A percentile compares a stretch with the other conserved stretches of the same genome.
Evolutionary conservation across 2,888 invertebrate genomes (phyloP).

Genomic region (Schizotus pectinicornis): DNA sequence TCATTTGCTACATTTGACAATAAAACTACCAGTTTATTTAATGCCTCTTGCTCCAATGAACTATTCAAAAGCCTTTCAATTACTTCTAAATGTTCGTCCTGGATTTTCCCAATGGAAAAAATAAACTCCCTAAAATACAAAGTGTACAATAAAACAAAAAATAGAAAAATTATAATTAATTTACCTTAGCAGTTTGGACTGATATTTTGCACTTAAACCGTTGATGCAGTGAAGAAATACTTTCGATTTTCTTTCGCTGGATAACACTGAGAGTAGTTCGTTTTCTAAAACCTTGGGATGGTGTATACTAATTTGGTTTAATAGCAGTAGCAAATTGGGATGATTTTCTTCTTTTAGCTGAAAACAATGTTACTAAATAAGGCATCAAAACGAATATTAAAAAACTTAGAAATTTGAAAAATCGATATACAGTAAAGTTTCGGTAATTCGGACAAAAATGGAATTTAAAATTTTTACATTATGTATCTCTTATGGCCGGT

Average conservation of each 20-base stretch:
- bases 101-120: constrained; percentile 8
- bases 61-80: constrained; percentile 13
- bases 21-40: constrained; percentile 16
- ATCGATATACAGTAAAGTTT: too few relatives aligned
- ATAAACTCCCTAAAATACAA: constrained; percentile 14
- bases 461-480: too few relatives aligned
- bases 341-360: too few relatives aligned
- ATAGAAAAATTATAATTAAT: background rate
- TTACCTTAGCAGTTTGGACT: constrained; percentile 14
- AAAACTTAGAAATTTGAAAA: too few relatives aligned
- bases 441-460: too few relatives aligned
- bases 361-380: too few relatives aligned
- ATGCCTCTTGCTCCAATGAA: constrained; percentile 12
- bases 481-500: too few relatives aligned
- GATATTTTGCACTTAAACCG: constrained; percentile 4
- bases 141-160: background rate
- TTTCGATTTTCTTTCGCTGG: background rate
- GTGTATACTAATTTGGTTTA: background rate
- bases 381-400: too few relatives aligned
- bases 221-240: constrained; percentile 11
- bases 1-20: constrained; percentile 18
- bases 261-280: constrained; percentile 1
- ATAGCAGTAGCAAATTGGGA: too few relatives aligned
- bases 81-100: constrained; percentile 9
- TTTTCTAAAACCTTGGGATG: constrained; percentile 1